These are phyloP conservation scores for Hozukius guyotensis DNA, from an alignment of 2,797 vertebrate species.

Conservation along the genomic window DNA sequence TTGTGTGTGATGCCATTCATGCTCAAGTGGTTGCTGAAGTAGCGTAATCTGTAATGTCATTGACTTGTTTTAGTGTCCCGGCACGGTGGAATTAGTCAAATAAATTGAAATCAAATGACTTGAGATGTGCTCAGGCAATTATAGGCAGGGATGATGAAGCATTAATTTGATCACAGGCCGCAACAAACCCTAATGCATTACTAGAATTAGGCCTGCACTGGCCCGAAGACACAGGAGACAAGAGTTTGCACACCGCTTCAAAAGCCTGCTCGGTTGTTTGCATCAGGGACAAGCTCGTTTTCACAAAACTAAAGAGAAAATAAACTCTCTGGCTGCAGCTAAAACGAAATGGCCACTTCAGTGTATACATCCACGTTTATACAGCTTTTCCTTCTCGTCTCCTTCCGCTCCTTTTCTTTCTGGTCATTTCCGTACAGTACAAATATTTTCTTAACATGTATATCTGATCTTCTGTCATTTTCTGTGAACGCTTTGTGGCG, in stretches of 20 bases:
- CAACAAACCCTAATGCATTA: not conserved
- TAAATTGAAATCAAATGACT: conserved; percentile 33
- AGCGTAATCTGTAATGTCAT: conserved; percentile 11
- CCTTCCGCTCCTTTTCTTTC: conserved; percentile 7
- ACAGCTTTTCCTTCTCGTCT: conserved; percentile 20
- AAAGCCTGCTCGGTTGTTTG: not conserved
- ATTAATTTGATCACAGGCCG: conserved; percentile 14
- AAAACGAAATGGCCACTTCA: conserved; percentile 22
- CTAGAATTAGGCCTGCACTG: conserved; percentile 3
- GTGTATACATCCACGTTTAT: conserved; percentile 37
- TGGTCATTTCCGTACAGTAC: conserved; percentile 13
- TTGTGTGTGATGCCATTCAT: conserved; percentile 19
- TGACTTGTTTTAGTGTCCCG: conserved; percentile 14
- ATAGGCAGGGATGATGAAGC: not conserved
- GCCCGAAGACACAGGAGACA: conserved; percentile 13
- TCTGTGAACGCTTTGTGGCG: conserved; percentile 3
- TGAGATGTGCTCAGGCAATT: conserved; percentile 9
- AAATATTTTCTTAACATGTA: conserved; percentile 42
- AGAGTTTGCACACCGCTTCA: conserved; percentile 25
- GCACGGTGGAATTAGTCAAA: conserved; percentile 6
- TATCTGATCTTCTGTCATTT: conserved; percentile 53
- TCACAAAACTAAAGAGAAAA: conserved; percentile 46
- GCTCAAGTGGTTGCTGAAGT: conserved; percentile 3
- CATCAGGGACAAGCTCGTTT: conserved; percentile 23
- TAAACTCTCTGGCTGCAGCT: conserved; percentile 43